Percentiles rank a stretch among this genome's conserved stretches.
phyloP scores from a whole-genome alignment of 2,113 vertebrate species.

The Clarias magur region DNA sequence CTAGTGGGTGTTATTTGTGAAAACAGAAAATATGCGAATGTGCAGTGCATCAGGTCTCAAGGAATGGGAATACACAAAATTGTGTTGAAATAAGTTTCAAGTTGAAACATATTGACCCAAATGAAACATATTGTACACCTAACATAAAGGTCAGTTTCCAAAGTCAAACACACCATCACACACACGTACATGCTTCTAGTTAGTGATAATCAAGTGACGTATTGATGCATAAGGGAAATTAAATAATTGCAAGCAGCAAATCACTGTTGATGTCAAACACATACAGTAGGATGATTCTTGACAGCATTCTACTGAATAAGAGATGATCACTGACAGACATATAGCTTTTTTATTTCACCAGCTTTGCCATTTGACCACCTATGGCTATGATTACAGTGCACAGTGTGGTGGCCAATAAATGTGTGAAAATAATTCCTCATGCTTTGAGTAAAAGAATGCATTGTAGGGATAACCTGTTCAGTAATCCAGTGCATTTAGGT shows the following conservation, averaged over 20 bases:
- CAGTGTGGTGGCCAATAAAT: too few relatives aligned
- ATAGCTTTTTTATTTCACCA: not conserved
- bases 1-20: not conserved
- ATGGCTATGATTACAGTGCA: too few relatives aligned
- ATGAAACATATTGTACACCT: not conserved
- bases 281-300: not conserved
- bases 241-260: not conserved
- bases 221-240: not conserved
- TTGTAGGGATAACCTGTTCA: too few relatives aligned
- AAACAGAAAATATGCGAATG: not conserved
- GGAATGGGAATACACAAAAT: not conserved
- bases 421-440: too few relatives aligned
- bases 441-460: too few relatives aligned
- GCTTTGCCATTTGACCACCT: too few relatives aligned
- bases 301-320: not conserved
- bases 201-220: not conserved
- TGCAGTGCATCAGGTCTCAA: not conserved
- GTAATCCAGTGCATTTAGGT: too few relatives aligned
- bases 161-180: not conserved
- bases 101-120: not conserved
- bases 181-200: not conserved
- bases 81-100: not conserved
- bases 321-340: not conserved
- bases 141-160: not conserved
- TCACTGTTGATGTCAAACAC: not conserved